phyloP scores from a whole-genome alignment of 1,140 invertebrate genomes.

The Eueides isabella region DNA sequence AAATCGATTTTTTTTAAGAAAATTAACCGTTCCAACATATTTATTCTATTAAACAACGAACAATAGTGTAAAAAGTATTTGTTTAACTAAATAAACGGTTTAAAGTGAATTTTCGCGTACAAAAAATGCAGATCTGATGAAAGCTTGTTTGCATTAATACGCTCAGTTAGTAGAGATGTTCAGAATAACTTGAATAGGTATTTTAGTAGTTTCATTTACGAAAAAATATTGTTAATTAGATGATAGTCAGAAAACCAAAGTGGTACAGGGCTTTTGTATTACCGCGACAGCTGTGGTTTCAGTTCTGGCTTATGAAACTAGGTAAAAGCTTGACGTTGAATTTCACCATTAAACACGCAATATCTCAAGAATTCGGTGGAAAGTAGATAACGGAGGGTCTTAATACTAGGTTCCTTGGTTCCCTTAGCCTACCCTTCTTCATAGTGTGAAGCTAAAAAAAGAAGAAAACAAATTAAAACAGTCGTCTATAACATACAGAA shows the following conservation, averaged over 20 bases:
- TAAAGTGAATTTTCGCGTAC: conserved; percentile 4
- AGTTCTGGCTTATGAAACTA: too few relatives aligned
- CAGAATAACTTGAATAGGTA: neutral
- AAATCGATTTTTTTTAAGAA: too few relatives aligned
- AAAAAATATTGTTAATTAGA: neutral
- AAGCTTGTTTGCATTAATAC: neutral
- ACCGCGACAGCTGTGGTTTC: too few relatives aligned
- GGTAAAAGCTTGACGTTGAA: too few relatives aligned
- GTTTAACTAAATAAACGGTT: neutral
- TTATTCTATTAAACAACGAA: neutral
- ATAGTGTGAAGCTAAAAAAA: neutral
- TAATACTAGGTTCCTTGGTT: neutral
- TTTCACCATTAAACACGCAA: too few relatives aligned
- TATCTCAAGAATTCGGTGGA: too few relatives aligned
- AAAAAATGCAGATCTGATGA: neutral
- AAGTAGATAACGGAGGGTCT: too few relatives aligned
- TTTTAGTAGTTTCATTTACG: neutral
- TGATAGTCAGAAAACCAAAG: too few relatives aligned
- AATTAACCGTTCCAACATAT: neutral
- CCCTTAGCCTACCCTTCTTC: neutral
- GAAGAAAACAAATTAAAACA: too few relatives aligned
- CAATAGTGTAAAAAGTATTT: conserved; percentile 8
- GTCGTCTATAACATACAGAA: too few relatives aligned
- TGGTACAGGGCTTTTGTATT: too few relatives aligned
- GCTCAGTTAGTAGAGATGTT: neutral